These are phyloP conservation scores for Procambarus clarkii DNA, from an alignment of 1,140 invertebrate species.

Conservation along the genomic window DNA sequence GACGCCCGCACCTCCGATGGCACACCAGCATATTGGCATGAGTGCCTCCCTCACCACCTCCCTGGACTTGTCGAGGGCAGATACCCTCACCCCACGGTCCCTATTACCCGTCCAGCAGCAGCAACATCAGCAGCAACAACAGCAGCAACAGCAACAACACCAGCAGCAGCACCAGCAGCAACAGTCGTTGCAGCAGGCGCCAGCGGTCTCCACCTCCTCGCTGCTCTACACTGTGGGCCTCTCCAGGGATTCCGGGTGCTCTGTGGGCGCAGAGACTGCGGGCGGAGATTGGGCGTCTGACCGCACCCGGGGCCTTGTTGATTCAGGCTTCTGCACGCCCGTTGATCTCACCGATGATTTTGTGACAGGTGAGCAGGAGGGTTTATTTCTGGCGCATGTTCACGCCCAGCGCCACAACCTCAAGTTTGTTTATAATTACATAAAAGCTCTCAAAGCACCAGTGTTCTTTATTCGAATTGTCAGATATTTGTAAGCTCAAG, in stretches of 20 bases:
- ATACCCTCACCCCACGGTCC: constrained; percentile 58
- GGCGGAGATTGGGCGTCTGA: constrained; percentile 65
- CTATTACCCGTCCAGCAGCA: constrained; percentile 60
- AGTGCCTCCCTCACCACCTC: constrained; percentile 56
- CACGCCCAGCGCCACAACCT: not conserved
- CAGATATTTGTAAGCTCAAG: too few species aligned
- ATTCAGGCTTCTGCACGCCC: constrained; percentile 67
- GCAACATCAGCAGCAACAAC: constrained; percentile 40
- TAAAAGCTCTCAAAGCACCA: too few species aligned
- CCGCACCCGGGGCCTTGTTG: constrained; percentile 56
- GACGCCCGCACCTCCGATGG: constrained; percentile 64
- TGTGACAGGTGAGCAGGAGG: constrained; percentile 43
- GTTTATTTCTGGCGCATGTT: constrained; percentile 27
- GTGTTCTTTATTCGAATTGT: too few species aligned
- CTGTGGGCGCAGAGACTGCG: constrained; percentile 58
- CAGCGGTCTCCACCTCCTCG: constrained; percentile 35
- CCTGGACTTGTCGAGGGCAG: constrained; percentile 53
- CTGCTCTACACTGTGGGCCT: constrained; percentile 64
- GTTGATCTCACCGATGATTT: constrained; percentile 66
- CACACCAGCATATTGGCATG: constrained; percentile 61
- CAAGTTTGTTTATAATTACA: too few species aligned
- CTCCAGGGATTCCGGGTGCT: constrained; percentile 61
- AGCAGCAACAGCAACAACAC: constrained; percentile 14
- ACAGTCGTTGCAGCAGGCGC: constrained; percentile 44
- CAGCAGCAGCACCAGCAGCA: constrained; percentile 1